Percentiles rank a stretch among this genome's conserved stretches.
phyloP scores from a whole-genome alignment of 1,140 invertebrate genomes.

The Rhagoletis zephyria region DNA sequence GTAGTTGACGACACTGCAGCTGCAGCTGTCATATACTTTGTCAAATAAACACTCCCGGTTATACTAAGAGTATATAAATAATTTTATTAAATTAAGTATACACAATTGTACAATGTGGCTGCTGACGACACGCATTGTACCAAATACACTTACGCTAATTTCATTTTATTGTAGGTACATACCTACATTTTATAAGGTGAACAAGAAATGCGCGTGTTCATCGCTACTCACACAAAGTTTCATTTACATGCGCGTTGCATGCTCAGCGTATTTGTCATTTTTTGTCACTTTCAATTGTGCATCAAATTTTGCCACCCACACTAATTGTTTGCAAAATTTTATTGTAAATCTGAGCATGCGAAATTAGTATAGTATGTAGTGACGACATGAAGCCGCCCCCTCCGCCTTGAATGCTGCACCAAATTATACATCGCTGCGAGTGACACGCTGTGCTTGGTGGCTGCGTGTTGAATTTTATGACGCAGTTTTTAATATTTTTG shows the following conservation, averaged over 20 bases:
- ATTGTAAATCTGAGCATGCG: not conserved
- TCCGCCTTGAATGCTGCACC: constrained; percentile 1
- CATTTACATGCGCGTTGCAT: not conserved
- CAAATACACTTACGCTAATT: not conserved
- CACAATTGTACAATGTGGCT: not conserved
- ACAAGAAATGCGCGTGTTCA: not conserved
- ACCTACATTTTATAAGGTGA: not conserved
- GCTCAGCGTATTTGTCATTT: constrained; percentile 4
- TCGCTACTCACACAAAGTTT: not conserved
- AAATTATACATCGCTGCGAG: not conserved
- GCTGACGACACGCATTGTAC: not conserved
- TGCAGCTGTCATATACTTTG: constrained; percentile 14
- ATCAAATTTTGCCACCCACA: not conserved
- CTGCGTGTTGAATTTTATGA: no score
- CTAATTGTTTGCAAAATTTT: not conserved
- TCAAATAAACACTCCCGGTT: not conserved
- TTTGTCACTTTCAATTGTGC: constrained; percentile 50
- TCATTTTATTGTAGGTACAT: not conserved
- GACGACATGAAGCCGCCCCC: not conserved
- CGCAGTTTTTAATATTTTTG: no score
- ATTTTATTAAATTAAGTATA: constrained; percentile 21
- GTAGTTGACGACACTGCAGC: not conserved
- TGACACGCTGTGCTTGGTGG: no score
- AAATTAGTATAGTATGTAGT: not conserved
- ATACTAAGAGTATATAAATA: not conserved